Percentiles rank a stretch among this genome's conserved stretches.
Evolutionary conservation across 1,140 invertebrate genomes (phyloP).

Genomic region (Babylonia areolata): DNA sequence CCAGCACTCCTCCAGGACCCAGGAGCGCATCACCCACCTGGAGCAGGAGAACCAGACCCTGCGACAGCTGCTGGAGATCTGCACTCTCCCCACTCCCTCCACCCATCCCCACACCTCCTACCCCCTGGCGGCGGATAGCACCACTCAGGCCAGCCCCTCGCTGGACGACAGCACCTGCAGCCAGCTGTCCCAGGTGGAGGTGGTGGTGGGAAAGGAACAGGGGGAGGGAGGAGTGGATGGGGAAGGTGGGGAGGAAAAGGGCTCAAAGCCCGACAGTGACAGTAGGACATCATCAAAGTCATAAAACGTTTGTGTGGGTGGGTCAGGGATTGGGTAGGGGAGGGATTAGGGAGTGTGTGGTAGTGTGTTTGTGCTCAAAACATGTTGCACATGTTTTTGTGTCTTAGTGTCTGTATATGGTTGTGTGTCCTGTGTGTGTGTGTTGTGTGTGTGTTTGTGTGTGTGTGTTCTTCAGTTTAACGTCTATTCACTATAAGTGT

Average conservation of each 20-base stretch:
- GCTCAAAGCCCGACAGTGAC: not conserved
- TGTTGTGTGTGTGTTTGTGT: too few species aligned
- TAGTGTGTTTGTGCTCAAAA: not conserved
- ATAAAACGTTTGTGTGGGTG: not conserved
- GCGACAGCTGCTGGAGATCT: conserved; percentile 71
- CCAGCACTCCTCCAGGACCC: conserved; percentile 83
- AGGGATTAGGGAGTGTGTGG: not conserved
- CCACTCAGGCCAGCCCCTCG: not conserved
- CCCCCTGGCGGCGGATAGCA: not conserved
- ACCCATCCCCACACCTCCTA: too few species aligned
- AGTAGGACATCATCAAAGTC: too few species aligned
- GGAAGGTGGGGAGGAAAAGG: not conserved
- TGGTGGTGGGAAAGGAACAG: not conserved
- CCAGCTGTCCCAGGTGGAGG: conserved; percentile 2
- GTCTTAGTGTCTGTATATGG: not conserved
- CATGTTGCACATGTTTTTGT: not conserved
- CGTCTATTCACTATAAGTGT: too few species aligned
- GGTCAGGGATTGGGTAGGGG: too few species aligned
- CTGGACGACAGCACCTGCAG: conserved; percentile 16
- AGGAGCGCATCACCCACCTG: conserved; percentile 85
- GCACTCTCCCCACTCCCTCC: conserved; percentile 56
- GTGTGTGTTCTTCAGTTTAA: too few species aligned
- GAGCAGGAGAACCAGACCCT: conserved; percentile 89
- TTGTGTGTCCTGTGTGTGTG: too few species aligned
- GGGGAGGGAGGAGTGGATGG: not conserved